A percentile compares a stretch with the other conserved stretches of the same genome.
These are phyloP conservation scores for Neogale vison DNA, from an alignment of 2,113 vertebrate species.

Conservation along the genomic window DNA sequence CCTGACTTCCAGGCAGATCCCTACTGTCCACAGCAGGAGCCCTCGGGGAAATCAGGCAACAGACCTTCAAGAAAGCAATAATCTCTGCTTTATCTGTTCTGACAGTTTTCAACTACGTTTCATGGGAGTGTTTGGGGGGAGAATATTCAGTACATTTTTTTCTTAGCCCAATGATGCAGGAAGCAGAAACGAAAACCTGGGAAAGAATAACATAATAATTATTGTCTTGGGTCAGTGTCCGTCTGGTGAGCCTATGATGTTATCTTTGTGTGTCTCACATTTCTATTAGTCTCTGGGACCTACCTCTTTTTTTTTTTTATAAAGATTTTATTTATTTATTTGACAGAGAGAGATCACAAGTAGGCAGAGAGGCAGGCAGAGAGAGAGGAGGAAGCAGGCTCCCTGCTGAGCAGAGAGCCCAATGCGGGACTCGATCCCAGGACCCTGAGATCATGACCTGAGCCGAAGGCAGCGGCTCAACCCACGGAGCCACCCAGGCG, in stretches of 20 bases:
- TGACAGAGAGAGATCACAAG: too few relatives aligned
- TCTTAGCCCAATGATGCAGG: slow-evolving; percentile 15
- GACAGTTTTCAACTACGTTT: slow-evolving; percentile 62
- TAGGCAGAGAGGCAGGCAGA: too few relatives aligned
- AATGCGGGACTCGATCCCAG: too few relatives aligned
- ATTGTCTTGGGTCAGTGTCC: background rate
- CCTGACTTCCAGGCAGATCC: slow-evolving; percentile 51
- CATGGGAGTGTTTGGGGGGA: background rate
- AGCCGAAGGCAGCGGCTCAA: too few relatives aligned
- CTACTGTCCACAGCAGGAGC: slow-evolving; percentile 40
- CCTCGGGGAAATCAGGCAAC: slow-evolving; percentile 57
- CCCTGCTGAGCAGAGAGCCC: too few relatives aligned
- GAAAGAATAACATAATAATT: background rate
- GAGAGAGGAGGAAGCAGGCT: too few relatives aligned
- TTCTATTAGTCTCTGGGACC: background rate
- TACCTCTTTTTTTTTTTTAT: too few relatives aligned
- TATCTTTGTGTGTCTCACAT: background rate
- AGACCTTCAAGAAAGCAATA: slow-evolving; percentile 70
- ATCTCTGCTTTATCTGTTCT: slow-evolving; percentile 64
- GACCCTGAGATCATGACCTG: too few relatives aligned
- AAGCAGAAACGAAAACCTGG: slow-evolving; percentile 41
- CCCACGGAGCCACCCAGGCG: too few relatives aligned
- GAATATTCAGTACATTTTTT: slow-evolving; percentile 30
- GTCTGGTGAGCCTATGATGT: background rate
- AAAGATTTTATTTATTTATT: too few relatives aligned